Conservation (phyloP, 2,113 vertebrate species). For the Centropus bengalensis region DNA sequence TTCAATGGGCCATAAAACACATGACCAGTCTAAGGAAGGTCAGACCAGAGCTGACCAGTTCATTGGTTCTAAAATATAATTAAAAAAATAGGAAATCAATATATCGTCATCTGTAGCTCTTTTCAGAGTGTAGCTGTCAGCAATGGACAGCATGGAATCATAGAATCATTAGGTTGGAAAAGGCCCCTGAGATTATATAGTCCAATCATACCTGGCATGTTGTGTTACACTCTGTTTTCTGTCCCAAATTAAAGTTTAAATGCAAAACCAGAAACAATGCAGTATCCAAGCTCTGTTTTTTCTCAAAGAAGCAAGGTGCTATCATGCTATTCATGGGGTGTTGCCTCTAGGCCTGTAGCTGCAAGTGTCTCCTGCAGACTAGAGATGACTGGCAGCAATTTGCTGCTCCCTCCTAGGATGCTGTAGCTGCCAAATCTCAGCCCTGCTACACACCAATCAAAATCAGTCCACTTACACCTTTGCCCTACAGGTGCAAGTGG, state of each 20-base stretch:
- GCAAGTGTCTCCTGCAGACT: not conserved
- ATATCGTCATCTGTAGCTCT: not conserved
- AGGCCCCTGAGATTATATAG: too few species aligned
- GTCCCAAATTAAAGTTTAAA: not conserved
- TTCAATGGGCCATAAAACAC: not conserved
- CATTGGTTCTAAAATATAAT: not conserved
- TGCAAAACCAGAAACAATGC: not conserved
- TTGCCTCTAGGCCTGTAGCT: not conserved
- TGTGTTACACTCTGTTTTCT: not conserved
- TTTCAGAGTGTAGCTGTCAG: not conserved
- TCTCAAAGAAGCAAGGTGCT: not conserved
- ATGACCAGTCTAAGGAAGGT: not conserved
- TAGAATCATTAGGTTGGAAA: too few species aligned
- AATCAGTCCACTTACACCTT: not conserved
- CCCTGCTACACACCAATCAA: rapidly evolving
- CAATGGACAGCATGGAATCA: not conserved
- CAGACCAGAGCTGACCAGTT: not conserved
- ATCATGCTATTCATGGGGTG: rapidly evolving
- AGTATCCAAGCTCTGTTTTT: not conserved
- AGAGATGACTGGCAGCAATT: not conserved
- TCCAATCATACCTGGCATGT: not conserved
- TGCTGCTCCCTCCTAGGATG: not conserved
- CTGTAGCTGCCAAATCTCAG: not conserved
- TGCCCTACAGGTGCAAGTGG: not conserved
- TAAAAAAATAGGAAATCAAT: not conserved